Percentiles rank a stretch among this genome's conserved stretches.
phyloP scores from a whole-genome alignment of 2,888 invertebrate genomes.

The Drosophila anomelani region DNA sequence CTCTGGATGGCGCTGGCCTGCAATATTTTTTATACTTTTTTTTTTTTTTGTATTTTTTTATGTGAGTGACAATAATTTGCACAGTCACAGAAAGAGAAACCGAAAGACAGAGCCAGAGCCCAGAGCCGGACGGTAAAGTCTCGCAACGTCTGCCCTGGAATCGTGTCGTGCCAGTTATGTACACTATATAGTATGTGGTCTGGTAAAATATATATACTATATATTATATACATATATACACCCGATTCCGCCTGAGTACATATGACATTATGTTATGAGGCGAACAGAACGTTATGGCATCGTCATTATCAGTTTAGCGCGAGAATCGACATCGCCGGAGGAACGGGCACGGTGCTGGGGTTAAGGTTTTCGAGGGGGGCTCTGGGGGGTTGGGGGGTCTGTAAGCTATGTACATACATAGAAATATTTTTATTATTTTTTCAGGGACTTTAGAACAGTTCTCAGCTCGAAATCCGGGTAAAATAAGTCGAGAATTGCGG shows the following conservation, averaged over 20 bases:
- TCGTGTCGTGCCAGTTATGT: slow-evolving; percentile 20
- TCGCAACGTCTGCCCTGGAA: slow-evolving; percentile 22
- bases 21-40: slow-evolving; percentile 56
- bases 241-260: slow-evolving; percentile 17
- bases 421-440: slow-evolving; percentile 1
- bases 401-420: slow-evolving; percentile 8
- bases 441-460: not conserved
- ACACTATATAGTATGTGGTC: slow-evolving; percentile 5
- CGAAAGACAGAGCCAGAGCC: slow-evolving; percentile 15
- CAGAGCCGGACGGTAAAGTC: slow-evolving; percentile 24
- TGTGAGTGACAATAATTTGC: slow-evolving; percentile 74
- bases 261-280: slow-evolving; percentile 39
- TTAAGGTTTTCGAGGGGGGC: slow-evolving; percentile 20
- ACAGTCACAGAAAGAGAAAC: slow-evolving; percentile 54
- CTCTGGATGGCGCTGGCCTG: slow-evolving; percentile 58
- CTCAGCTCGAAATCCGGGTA: not conserved
- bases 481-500: not conserved
- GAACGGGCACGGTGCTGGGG: slow-evolving; percentile 12
- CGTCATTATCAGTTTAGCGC: slow-evolving; percentile 35
- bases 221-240: not conserved
- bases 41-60: slow-evolving; percentile 51
- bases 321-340: slow-evolving; percentile 21
- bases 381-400: slow-evolving; percentile 10
- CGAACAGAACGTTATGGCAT: slow-evolving; percentile 46
- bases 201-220: not conserved